phyloP scores from a whole-genome alignment of 35 echinoderm and acorn worm species.

The Chiridota heheva region DNA sequence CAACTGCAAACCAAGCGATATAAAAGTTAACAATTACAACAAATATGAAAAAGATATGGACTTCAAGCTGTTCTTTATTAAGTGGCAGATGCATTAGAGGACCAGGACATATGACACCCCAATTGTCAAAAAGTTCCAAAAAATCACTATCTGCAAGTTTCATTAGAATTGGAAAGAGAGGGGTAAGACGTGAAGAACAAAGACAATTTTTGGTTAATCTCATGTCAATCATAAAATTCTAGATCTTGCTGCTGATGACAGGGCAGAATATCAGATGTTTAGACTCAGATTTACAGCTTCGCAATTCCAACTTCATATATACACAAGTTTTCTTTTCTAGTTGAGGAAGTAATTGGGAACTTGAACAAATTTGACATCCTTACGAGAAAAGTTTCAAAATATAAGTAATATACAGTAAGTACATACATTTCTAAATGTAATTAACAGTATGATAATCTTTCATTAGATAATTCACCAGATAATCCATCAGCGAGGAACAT shows the following conservation, averaged over 20 bases:
- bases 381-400: no score
- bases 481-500: background rate
- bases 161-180: no score
- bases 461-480: background rate
- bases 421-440: no score
- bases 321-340: no score
- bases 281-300: no score
- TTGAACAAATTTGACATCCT: background rate
- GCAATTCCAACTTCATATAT: no score
- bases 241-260: no score
- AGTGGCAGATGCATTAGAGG: background rate
- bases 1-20: constrained; percentile 62
- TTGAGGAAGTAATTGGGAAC: background rate
- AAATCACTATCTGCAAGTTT: background rate
- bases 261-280: no score
- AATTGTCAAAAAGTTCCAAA: background rate
- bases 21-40: background rate
- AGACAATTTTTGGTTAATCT: no score
- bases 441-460: background rate
- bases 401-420: no score
- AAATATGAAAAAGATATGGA: background rate
- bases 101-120: background rate
- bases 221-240: no score
- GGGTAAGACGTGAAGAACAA: no score
- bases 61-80: background rate